Conservation (phyloP, 1,140 invertebrate genomes). For the Drosophila arizonae region DNA sequence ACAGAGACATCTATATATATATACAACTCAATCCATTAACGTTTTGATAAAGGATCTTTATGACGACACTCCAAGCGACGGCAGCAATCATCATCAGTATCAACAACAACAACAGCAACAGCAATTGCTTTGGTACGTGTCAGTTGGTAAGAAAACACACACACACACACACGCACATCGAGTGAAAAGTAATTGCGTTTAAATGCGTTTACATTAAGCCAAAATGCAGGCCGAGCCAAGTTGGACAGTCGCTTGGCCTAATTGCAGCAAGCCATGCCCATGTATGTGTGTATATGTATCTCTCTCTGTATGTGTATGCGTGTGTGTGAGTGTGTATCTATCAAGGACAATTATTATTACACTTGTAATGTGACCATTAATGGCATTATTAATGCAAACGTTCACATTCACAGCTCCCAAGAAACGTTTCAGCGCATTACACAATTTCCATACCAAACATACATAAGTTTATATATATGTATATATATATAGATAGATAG, state of each 20-base stretch:
- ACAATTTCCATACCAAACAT: slow-evolving; percentile 50
- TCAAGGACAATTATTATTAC: slow-evolving; percentile 81
- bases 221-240: slow-evolving; percentile 37
- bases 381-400: slow-evolving; percentile 72
- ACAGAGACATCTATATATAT: background rate
- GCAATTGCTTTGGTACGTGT: slow-evolving; percentile 75
- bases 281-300: background rate
- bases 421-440: slow-evolving; percentile 42
- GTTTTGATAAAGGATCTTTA: slow-evolving; percentile 83
- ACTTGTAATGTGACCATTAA: slow-evolving; percentile 72
- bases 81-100: slow-evolving; percentile 74
- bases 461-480: background rate
- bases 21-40: slow-evolving; percentile 79
- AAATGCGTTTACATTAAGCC: slow-evolving; percentile 78
- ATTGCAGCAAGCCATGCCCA: slow-evolving; percentile 32
- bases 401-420: slow-evolving; percentile 23
- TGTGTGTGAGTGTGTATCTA: slow-evolving; percentile 35
- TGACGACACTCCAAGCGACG: slow-evolving; percentile 79
- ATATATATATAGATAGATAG: slow-evolving; percentile 15
- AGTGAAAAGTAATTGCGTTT: slow-evolving; percentile 81
- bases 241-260: slow-evolving; percentile 43
- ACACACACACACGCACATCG: slow-evolving; percentile 32
- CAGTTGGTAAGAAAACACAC: slow-evolving; percentile 56
- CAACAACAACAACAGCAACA: slow-evolving; percentile 48
- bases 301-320: slow-evolving; percentile 9